Evolutionary conservation across 2,888 invertebrate genomes (phyloP).

Genomic region (Aphelenchoides bicaudatus): DNA sequence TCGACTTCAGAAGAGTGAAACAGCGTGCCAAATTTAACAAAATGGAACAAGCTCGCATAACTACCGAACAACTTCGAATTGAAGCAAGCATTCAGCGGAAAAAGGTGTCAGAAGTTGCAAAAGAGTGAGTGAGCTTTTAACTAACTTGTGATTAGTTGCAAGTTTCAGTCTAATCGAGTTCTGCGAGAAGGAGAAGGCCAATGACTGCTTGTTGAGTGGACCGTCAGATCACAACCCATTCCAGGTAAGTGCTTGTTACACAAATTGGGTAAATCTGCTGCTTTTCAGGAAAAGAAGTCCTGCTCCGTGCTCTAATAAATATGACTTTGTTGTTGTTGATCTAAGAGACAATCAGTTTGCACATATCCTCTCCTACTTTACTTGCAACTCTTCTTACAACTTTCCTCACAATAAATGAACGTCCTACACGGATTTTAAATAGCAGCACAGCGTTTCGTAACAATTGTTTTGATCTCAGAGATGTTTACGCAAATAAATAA

Average conservation of each 20-base stretch:
- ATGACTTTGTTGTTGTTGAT: too few species aligned
- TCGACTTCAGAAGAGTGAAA: too few species aligned
- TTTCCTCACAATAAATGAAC: background rate
- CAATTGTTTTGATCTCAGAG: too few species aligned
- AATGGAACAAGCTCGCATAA: constrained; percentile 18
- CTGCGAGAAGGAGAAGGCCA: constrained; percentile 49
- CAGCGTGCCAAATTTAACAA: too few species aligned
- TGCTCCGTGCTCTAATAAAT: constrained; percentile 46
- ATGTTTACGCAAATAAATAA: too few species aligned
- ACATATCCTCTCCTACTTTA: constrained; percentile 2
- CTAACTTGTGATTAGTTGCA: constrained; percentile 11
- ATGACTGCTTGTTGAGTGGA: constrained; percentile 47
- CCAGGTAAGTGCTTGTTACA: too few species aligned
- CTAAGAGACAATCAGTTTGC: background rate
- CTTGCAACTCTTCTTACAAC: background rate
- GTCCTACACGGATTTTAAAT: background rate
- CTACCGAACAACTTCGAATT: constrained; percentile 46
- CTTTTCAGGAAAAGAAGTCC: constrained; percentile 56
- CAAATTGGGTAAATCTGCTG: too few species aligned
- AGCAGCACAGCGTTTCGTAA: background rate
- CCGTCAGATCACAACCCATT: constrained; percentile 49
- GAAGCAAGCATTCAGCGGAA: constrained; percentile 45
- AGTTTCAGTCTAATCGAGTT: constrained; percentile 49
- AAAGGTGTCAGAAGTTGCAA: constrained; percentile 49
- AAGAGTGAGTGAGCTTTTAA: constrained; percentile 40